phyloP scores from a whole-genome alignment of 2,888 invertebrate genomes.

The Nomada fabriciana region DNA sequence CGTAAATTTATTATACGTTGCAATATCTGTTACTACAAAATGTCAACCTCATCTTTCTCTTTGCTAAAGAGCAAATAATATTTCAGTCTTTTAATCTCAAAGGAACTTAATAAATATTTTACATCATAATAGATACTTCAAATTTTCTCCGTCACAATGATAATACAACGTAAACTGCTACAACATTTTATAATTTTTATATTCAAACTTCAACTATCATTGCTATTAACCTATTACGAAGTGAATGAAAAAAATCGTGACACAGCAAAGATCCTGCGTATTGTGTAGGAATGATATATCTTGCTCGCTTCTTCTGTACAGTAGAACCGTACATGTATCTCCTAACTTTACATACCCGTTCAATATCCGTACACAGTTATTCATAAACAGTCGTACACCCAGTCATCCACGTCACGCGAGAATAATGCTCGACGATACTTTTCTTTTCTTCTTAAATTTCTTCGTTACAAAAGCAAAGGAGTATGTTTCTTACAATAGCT shows the following conservation, averaged over 20 bases:
- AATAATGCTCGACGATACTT: constrained; percentile 15
- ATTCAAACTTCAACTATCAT: background rate
- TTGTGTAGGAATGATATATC: background rate
- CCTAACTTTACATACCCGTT: constrained; percentile 33
- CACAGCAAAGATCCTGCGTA: background rate
- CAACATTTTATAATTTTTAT: background rate
- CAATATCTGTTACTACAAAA: background rate
- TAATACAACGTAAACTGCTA: background rate
- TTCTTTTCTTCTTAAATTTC: background rate
- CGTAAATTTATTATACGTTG: background rate
- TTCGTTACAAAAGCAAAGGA: constrained; percentile 37
- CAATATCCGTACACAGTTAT: constrained; percentile 3
- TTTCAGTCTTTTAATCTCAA: background rate
- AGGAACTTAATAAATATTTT: background rate
- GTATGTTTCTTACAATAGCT: constrained; percentile 42
- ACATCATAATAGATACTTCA: no score
- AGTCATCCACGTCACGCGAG: constrained; percentile 1
- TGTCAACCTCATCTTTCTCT: background rate
- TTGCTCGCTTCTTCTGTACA: constrained; percentile 33
- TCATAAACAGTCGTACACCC: background rate
- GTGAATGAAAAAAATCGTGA: background rate
- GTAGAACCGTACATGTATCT: constrained; percentile 24
- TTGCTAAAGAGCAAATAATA: background rate
- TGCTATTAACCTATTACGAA: background rate
- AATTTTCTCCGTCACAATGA: background rate